Evolutionary conservation across 2,113 vertebrate species (phyloP).

Genomic region (Rattus rattus): DNA sequence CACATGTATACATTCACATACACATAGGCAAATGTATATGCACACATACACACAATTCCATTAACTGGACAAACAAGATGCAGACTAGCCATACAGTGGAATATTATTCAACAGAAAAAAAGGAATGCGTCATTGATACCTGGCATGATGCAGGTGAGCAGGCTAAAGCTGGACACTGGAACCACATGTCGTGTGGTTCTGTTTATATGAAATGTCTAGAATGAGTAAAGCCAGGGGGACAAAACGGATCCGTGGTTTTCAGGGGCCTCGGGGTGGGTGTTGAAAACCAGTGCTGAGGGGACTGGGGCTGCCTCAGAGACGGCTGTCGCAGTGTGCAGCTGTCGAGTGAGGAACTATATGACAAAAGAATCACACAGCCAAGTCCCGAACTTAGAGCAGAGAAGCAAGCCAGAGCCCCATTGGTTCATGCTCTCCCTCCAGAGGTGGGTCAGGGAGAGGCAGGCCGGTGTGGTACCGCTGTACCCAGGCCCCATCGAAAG

Average conservation of each 20-base stretch:
- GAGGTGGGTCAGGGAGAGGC: background rate
- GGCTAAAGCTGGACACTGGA: background rate
- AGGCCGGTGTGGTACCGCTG: background rate
- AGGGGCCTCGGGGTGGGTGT: background rate
- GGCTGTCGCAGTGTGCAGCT: too few relatives aligned
- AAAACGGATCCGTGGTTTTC: background rate
- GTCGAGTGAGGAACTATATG: background rate
- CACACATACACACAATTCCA: background rate
- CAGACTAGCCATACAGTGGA: background rate
- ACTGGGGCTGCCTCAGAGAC: background rate
- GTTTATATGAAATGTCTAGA: background rate
- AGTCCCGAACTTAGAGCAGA: background rate
- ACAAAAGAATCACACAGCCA: background rate
- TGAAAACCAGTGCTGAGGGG: background rate
- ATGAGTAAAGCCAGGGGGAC: background rate
- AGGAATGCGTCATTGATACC: too few relatives aligned
- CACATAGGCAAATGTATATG: background rate
- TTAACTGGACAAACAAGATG: background rate
- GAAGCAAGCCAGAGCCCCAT: background rate
- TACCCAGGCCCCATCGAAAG: too few relatives aligned
- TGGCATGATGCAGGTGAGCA: background rate
- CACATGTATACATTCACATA: background rate
- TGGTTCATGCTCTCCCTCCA: rapidly evolving
- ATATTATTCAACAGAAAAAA: background rate
- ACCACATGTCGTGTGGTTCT: rapidly evolving